Percentiles rank a stretch among this genome's conserved stretches.
phyloP scores from a whole-genome alignment of 2,797 vertebrate genomes.

The Novumbra hubbsi region DNA sequence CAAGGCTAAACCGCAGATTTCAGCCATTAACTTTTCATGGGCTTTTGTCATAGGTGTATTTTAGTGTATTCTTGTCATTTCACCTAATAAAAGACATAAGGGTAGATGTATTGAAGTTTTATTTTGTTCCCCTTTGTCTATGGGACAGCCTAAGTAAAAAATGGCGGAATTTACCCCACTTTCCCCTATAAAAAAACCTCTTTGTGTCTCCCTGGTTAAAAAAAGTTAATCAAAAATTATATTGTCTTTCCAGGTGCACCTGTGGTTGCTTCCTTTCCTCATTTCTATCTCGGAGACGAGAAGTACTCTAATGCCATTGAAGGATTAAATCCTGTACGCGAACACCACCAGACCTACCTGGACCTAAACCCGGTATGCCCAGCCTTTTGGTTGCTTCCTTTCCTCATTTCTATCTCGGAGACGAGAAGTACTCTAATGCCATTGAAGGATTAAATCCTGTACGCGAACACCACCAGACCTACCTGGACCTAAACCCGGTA shows the following conservation, averaged over 20 bases:
- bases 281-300: slow-evolving; percentile 75
- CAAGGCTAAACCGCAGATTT: no score
- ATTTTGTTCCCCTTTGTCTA: no score
- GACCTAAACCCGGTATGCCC: slow-evolving; percentile 80
- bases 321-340: slow-evolving; percentile 69
- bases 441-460: slow-evolving; percentile 70
- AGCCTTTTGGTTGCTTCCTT: slow-evolving; percentile 53
- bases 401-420: slow-evolving; percentile 78
- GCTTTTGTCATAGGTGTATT: no score
- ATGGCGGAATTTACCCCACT: no score
- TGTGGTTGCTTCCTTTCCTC: slow-evolving; percentile 78
- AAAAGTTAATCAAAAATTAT: no score
- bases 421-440: slow-evolving; percentile 61
- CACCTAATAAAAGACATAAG: no score
- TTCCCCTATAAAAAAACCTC: no score
- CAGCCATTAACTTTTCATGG: not conserved
- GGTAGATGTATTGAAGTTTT: no score
- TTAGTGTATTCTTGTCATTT: no score
- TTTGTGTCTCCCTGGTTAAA: no score
- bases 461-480: slow-evolving; percentile 74
- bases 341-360: slow-evolving; percentile 76
- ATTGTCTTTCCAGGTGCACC: slow-evolving; percentile 67
- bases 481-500: slow-evolving; percentile 80
- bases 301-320: slow-evolving; percentile 64
- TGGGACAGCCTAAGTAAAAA: no score